Conservation (phyloP, 2,797 vertebrate genomes). For the Helarctos malayanus region DNA sequence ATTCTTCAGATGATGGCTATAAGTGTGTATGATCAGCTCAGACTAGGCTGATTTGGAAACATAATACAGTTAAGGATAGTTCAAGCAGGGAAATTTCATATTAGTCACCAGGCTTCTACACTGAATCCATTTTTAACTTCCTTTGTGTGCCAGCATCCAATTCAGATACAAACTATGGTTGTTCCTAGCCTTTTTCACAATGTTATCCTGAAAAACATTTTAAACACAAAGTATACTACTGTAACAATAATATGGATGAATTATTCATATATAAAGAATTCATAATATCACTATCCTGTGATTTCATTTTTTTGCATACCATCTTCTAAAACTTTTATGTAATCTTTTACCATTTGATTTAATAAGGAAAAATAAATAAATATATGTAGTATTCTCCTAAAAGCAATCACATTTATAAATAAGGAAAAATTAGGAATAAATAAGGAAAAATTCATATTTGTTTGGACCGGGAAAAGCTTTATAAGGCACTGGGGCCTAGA, state of each 20-base stretch:
- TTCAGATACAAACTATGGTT: neutral
- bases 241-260: neutral
- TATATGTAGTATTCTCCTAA: neutral
- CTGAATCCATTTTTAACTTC: neutral
- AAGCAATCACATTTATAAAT: neutral
- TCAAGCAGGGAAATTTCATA: neutral
- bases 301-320: neutral
- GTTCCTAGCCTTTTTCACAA: neutral
- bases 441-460: neutral
- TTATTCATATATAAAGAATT: neutral
- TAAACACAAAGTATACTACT: neutral
- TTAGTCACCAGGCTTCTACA: neutral
- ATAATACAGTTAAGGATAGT: neutral
- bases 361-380: neutral
- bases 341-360: too few species aligned
- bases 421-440: neutral
- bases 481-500: neutral
- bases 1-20: neutral
- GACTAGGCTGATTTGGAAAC: neutral
- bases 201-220: neutral
- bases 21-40: neutral
- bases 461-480: neutral
- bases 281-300: neutral
- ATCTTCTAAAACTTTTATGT: neutral
- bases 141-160: neutral